A percentile compares a stretch with the other conserved stretches of the same genome.
Evolutionary conservation across 2,113 vertebrate genomes (phyloP).

Genomic region (Nyctibius bracteatus): DNA sequence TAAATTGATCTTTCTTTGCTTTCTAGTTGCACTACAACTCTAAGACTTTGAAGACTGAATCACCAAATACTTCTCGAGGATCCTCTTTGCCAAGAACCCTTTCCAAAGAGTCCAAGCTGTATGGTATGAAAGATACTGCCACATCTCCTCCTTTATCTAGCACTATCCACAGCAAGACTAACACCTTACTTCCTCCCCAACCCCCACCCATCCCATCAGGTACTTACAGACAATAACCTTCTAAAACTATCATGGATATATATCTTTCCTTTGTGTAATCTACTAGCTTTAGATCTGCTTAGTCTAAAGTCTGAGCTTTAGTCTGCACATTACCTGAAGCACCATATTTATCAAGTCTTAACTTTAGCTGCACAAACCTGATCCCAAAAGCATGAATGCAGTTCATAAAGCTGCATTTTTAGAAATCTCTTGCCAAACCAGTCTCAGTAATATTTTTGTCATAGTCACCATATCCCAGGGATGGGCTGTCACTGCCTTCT

Average conservation of each 20-base stretch:
- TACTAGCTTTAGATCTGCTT: conserved; percentile 39
- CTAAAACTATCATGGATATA: conserved; percentile 4
- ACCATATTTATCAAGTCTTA: background rate
- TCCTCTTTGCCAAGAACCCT: conserved; percentile 95
- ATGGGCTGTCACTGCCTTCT: background rate
- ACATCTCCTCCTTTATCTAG: conserved; percentile 78
- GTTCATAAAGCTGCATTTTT: background rate
- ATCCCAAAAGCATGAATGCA: background rate
- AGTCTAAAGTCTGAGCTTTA: no score
- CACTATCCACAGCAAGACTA: conserved; percentile 89
- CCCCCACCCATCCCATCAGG: conserved; percentile 95
- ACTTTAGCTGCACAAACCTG: background rate
- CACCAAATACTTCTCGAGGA: conserved; percentile 91
- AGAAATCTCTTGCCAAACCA: background rate
- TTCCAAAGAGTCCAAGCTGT: conserved; percentile 99
- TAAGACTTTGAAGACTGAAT: conserved; percentile 95
- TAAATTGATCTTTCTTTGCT: background rate
- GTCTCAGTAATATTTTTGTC: background rate
- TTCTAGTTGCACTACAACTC: conserved; percentile 97
- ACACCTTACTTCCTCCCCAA: conserved; percentile 92
- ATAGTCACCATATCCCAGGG: background rate
- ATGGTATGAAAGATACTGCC: conserved; percentile 93
- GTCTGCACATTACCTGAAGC: background rate
- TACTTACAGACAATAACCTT: conserved; percentile 72
- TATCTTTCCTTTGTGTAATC: background rate